Conservation (phyloP, 2,113 vertebrate species). For the Thymallus thymallus region DNA sequence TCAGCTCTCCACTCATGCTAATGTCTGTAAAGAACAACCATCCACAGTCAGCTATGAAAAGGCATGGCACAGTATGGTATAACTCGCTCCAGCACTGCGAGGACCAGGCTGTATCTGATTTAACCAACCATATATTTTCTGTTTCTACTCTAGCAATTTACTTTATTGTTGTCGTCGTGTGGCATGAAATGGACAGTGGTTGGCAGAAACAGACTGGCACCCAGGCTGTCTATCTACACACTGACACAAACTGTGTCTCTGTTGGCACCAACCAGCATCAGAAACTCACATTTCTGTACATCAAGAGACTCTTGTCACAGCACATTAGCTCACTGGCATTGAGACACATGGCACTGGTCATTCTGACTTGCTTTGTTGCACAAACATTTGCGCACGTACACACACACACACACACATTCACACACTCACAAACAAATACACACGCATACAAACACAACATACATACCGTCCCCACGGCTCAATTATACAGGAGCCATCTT, state of each 20-base stretch:
- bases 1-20: constrained; percentile 78
- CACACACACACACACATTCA: background rate
- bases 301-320: no score
- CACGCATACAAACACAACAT: background rate
- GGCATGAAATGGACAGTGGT: constrained; percentile 25
- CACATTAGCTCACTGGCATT: no score
- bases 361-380: no score
- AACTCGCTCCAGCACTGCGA: background rate
- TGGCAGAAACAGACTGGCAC: no score
- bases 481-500: constrained; percentile 45
- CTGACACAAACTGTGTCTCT: no score
- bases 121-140: background rate
- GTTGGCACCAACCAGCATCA: no score
- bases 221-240: no score
- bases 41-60: constrained; percentile 28
- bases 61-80: background rate
- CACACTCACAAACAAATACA: constrained; percentile 8
- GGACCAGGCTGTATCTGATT: background rate
- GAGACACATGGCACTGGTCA: no score
- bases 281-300: no score
- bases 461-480: constrained; percentile 1
- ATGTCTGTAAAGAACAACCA: constrained; percentile 63
- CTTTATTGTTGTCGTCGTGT: constrained; percentile 15
- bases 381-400: background rate
- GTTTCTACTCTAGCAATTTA: no score